A percentile compares a stretch with the other conserved stretches of the same genome.
Conservation (phyloP, 1,140 invertebrate species). For the Homalodisca vitripennis region DNA sequence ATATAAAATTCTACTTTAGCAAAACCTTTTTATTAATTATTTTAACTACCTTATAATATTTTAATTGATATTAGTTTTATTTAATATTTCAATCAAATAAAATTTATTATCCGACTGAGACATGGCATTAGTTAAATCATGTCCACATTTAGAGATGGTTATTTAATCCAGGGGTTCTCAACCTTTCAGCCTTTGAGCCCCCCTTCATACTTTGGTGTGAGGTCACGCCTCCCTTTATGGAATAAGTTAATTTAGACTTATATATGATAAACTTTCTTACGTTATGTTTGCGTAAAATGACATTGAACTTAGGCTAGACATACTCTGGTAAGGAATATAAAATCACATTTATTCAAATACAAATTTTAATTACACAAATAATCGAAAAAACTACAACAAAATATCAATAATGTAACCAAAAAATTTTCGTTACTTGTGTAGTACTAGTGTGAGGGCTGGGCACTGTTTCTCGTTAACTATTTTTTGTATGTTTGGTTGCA, state of each 20-base stretch:
- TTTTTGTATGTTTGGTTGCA: constrained; percentile 30
- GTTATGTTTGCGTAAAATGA: background rate
- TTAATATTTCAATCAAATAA: too few relatives aligned
- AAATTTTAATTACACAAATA: background rate
- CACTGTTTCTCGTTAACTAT: constrained; percentile 34
- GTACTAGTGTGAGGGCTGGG: constrained; percentile 27
- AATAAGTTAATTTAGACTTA: background rate
- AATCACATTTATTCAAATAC: background rate
- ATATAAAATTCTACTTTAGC: too few relatives aligned
- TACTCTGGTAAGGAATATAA: background rate
- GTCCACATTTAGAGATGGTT: too few relatives aligned
- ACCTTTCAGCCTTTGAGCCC: background rate
- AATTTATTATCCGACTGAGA: too few relatives aligned
- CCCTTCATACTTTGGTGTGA: background rate
- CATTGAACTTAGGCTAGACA: background rate
- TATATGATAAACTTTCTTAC: background rate
- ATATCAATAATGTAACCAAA: background rate
- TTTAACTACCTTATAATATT: too few relatives aligned
- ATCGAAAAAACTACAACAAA: background rate
- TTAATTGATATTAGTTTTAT: too few relatives aligned
- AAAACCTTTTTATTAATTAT: too few relatives aligned
- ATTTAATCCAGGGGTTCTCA: background rate
- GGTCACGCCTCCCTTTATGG: background rate
- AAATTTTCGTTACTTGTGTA: background rate
- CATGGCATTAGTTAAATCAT: too few relatives aligned